A percentile compares a stretch with the other conserved stretches of the same genome.
These are phyloP conservation scores for Timandra comae DNA, from an alignment of 2,888 invertebrate species.

Conservation along the genomic window DNA sequence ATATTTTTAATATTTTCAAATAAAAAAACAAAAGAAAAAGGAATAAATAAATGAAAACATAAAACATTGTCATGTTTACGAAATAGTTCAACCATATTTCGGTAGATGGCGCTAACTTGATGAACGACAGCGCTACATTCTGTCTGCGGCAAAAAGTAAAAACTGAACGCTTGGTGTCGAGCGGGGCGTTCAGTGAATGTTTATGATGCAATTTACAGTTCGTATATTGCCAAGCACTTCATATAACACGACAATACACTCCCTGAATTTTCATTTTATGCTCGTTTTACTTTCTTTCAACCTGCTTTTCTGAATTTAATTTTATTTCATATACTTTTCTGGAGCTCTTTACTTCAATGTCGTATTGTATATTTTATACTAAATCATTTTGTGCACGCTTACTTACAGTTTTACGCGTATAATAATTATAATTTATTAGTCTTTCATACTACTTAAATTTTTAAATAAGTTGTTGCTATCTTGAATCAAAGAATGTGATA, in stretches of 20 bases:
- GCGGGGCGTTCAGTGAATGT: slow-evolving; percentile 48
- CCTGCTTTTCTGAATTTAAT: slow-evolving; percentile 19
- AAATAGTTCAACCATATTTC: slow-evolving; percentile 38
- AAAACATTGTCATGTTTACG: slow-evolving; percentile 6
- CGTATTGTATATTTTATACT: no score
- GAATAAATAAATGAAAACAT: no score
- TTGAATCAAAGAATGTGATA: no score
- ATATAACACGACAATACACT: slow-evolving; percentile 60
- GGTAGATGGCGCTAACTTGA: slow-evolving; percentile 51
- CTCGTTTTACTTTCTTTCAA: slow-evolving; percentile 34
- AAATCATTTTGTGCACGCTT: no score
- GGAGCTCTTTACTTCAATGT: no score
- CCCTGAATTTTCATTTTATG: slow-evolving; percentile 42
- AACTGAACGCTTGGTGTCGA: slow-evolving; percentile 23
- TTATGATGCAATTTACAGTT: slow-evolving; percentile 70
- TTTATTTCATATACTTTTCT: no score
- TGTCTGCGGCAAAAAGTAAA: slow-evolving; percentile 32
- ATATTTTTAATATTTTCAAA: background rate
- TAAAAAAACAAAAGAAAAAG: background rate
- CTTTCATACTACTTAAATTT: no score
- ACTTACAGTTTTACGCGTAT: no score
- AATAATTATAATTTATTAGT: no score
- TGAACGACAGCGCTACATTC: slow-evolving; percentile 28
- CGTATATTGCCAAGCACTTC: slow-evolving; percentile 64
- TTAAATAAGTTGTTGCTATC: no score